A percentile compares a stretch with the other conserved stretches of the same genome.
Conservation (phyloP, 2,888 invertebrate genomes). For the Agrilus biguttatus region DNA sequence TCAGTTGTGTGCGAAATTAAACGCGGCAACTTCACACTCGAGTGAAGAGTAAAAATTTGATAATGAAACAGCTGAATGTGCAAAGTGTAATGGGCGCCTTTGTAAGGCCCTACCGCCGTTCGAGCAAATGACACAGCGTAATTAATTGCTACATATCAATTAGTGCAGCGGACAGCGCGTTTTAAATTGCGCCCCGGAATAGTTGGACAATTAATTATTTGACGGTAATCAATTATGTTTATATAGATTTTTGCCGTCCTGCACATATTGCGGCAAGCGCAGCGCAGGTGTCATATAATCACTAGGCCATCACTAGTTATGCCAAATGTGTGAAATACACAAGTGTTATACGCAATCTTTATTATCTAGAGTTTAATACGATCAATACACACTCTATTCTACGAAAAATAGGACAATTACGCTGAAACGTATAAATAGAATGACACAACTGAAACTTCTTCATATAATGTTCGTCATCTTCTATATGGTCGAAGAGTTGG, state of each 20-base stretch:
- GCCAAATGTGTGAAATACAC: too few relatives aligned
- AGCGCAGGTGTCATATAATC: slow-evolving; percentile 22
- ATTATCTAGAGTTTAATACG: too few relatives aligned
- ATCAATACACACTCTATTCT: too few relatives aligned
- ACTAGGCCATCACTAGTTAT: slow-evolving; percentile 6
- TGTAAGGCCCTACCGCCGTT: slow-evolving; percentile 15
- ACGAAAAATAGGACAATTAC: too few relatives aligned
- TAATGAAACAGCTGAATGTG: slow-evolving; percentile 24
- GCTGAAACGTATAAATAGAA: too few relatives aligned
- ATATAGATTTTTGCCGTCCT: slow-evolving; percentile 19
- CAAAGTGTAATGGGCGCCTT: slow-evolving; percentile 20
- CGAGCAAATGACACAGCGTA: slow-evolving; percentile 24
- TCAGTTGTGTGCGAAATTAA: slow-evolving; percentile 4
- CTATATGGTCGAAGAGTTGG: too few relatives aligned
- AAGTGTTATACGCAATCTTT: too few relatives aligned
- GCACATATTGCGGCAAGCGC: slow-evolving; percentile 16
- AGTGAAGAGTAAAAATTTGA: slow-evolving; percentile 22
- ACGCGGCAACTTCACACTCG: slow-evolving; percentile 5
- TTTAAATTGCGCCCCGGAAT: slow-evolving; percentile 23
- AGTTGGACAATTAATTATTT: slow-evolving; percentile 24
- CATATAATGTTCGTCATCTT: too few relatives aligned
- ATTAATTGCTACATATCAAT: slow-evolving; percentile 28
- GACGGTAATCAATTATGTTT: slow-evolving; percentile 26
- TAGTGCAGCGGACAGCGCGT: slow-evolving; percentile 23
- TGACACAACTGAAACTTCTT: too few relatives aligned